A percentile compares a stretch with the other conserved stretches of the same genome.
phyloP scores from a whole-genome alignment of 92 coral and sea anemone genomes.

The Meandrina meandrites region DNA sequence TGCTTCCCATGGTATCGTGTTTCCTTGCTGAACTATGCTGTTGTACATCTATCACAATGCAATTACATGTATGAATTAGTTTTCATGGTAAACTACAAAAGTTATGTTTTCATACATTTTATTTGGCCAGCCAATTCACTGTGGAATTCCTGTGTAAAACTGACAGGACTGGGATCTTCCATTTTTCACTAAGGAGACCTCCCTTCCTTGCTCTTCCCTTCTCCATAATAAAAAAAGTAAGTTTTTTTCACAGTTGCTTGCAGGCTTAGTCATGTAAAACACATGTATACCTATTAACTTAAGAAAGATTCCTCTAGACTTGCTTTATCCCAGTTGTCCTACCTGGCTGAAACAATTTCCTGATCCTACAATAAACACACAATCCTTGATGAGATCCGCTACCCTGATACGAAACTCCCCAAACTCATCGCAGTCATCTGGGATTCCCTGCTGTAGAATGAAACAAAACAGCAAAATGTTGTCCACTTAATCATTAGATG shows the following conservation, averaged over 20 bases:
- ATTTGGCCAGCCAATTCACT: too few species aligned
- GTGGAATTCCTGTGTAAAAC: too few species aligned
- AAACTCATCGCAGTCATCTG: conserved; percentile 85
- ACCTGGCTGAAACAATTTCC: conserved; percentile 89
- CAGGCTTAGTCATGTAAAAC: too few species aligned
- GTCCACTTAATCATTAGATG: too few species aligned
- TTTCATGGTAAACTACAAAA: too few species aligned
- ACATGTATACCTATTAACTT: not conserved
- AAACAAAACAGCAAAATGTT: not conserved
- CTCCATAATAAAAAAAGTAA: too few species aligned
- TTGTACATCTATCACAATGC: conserved; percentile 74
- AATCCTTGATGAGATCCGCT: conserved; percentile 92
- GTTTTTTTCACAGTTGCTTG: too few species aligned
- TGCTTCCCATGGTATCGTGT: conserved; percentile 77
- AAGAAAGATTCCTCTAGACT: not conserved
- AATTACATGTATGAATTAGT: not conserved
- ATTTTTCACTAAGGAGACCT: too few species aligned
- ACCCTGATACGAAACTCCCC: conserved; percentile 93
- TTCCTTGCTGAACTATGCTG: conserved; percentile 70
- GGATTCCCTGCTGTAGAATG: conserved; percentile 76
- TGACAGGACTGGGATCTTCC: too few species aligned
- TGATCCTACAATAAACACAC: conserved; percentile 95
- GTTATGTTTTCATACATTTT: too few species aligned
- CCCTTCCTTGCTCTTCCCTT: too few species aligned
- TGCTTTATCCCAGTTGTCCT: not conserved